Base-by-base conservation (phyloP, 2,888 invertebrate genomes). In the Panopea generosa region DNA sequence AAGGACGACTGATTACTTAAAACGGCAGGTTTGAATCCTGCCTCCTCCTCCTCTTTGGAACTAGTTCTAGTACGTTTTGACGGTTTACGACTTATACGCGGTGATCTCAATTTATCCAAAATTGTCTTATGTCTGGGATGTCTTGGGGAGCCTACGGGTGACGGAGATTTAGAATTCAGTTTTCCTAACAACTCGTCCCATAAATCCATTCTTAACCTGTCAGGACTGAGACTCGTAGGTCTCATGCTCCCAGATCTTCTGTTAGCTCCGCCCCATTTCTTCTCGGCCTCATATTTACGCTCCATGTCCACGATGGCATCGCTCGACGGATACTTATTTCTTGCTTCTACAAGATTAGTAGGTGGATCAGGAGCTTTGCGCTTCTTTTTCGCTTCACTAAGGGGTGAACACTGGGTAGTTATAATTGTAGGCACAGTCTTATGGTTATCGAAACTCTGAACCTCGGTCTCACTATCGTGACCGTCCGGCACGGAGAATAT, bases 271-370 rank as follows among this genome's bases (percentile, higher is more conserved):
- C n/a, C 16, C 45, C 45, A 7, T 47, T 33, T 20, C 43, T 40
- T 7, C 18, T 45, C 2, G 11, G 18, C 47, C 24, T 52, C 9
- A 27, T 18, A 52, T 38, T 61, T 24, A 66, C 49, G 3, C n/a
- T 22, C 53, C 38, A 57, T 40, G 20, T 71, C 73, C 7, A 76
- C 59, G 45, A 80, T 80, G 49, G 76, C 63, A 47, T 80, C 80
- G 56, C 80, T 80, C n/a, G 80, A 80, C 9, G 80, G 80, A 45
- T 66, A 80, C 40, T 76, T 80, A 16, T 56, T 57, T 16, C 80
- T 53, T 14, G 72, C 56, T 6, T 24, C 45, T 16, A 43, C 57
- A 22, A 79, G 56, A 20, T 50, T 50, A 2, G 63, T 50, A 0
- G 69, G 72, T 7, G 76, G 73, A 24, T 76, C 80, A 16, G 80